Percentiles rank a stretch among this genome's conserved stretches.
phyloP scores from a whole-genome alignment of 2,797 vertebrate genomes.

The Buphagus erythrorhynchus region DNA sequence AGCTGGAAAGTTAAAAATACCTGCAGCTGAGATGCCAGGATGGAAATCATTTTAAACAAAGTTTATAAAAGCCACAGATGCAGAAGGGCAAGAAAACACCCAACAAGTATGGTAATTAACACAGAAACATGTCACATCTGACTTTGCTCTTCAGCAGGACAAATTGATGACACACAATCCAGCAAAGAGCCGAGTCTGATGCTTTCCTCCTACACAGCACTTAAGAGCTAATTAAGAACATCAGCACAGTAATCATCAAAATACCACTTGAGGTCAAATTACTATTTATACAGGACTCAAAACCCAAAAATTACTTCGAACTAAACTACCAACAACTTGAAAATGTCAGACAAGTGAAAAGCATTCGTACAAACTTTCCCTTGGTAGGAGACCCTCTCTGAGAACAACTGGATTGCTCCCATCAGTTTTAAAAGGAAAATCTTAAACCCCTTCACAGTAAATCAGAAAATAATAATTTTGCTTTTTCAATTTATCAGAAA shows the following conservation, averaged over 20 bases:
- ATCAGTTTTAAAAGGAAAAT: neutral
- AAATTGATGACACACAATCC: neutral
- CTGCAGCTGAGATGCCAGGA: neutral
- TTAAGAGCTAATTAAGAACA: neutral
- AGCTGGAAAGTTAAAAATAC: neutral
- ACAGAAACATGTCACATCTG: fast-evolving
- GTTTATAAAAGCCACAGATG: neutral
- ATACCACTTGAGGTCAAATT: neutral
- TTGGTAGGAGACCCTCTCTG: neutral
- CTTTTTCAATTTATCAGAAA: neutral
- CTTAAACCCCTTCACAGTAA: neutral
- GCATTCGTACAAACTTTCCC: neutral
- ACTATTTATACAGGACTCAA: neutral
- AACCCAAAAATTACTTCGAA: neutral
- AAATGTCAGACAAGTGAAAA: neutral
- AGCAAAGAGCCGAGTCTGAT: fast-evolving
- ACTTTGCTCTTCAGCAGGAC: neutral
- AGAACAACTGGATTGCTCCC: neutral
- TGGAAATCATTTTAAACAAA: neutral
- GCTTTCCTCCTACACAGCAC: neutral
- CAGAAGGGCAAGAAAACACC: neutral
- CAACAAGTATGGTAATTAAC: neutral
- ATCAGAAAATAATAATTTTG: neutral
- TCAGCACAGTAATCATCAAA: neutral
- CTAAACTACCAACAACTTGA: neutral